Evolutionary conservation across 2,797 vertebrate genomes (phyloP).

Genomic region (Rhinatrema bivittatum): DNA sequence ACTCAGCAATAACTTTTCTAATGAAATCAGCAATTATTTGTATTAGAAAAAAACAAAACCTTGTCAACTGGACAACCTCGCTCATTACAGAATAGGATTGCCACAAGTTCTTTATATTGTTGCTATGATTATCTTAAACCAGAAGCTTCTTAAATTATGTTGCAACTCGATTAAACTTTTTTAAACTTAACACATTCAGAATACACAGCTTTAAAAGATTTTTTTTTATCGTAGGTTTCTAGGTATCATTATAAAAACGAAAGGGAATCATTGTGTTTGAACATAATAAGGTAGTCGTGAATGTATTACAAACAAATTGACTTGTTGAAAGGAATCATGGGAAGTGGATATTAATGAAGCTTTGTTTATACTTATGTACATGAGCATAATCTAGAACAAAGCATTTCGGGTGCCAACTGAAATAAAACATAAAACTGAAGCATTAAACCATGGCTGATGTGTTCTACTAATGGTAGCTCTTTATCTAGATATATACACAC

Average conservation of each 20-base stretch:
- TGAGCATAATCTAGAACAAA: constrained; percentile 29
- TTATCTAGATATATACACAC: no score
- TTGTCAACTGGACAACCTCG: not conserved
- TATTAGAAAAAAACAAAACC: not conserved
- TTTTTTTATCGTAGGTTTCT: constrained; percentile 32
- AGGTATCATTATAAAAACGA: constrained; percentile 43
- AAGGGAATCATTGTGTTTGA: constrained; percentile 48
- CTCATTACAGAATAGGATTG: constrained; percentile 31
- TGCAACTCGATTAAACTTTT: constrained; percentile 36
- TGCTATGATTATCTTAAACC: constrained; percentile 47
- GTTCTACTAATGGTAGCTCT: no score
- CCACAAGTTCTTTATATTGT: constrained; percentile 56
- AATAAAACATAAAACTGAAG: constrained; percentile 44
- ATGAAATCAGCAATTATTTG: constrained; percentile 24
- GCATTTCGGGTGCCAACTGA: constrained; percentile 44
- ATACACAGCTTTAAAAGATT: constrained; percentile 45
- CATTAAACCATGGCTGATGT: constrained; percentile 34
- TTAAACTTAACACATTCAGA: constrained; percentile 27
- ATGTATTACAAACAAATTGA: constrained; percentile 37
- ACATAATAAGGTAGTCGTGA: constrained; percentile 33
- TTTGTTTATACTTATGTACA: constrained; percentile 36
- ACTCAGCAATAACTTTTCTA: constrained; percentile 23
- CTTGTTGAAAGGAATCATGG: constrained; percentile 28
- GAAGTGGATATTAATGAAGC: constrained; percentile 26
- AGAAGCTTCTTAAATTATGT: constrained; percentile 50